Evolutionary conservation across 2,797 vertebrate genomes (phyloP).

Genomic region (Alectoris magna): DNA sequence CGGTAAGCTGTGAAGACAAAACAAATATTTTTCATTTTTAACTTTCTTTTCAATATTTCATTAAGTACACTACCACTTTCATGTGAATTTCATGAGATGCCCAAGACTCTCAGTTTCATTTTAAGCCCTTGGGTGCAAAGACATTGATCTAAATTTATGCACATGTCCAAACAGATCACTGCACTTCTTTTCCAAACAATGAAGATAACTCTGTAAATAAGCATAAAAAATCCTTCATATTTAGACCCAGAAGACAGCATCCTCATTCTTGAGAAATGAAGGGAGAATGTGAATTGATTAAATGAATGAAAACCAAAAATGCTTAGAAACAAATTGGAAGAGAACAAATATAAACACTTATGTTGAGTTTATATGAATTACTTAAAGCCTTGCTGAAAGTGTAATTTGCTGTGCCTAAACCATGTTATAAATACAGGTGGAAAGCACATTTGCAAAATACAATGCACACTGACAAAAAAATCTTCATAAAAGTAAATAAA

Average conservation of each 20-base stretch:
- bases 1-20: neutral
- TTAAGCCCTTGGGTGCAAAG: neutral
- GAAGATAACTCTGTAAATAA: neutral
- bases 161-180: neutral
- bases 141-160: neutral
- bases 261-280: conserved; percentile 49
- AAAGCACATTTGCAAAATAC: conserved; percentile 10
- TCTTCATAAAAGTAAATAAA: conserved; percentile 5
- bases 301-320: conserved; percentile 37
- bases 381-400: conserved; percentile 36
- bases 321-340: neutral
- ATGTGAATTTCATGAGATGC: neutral
- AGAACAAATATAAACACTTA: neutral
- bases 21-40: neutral
- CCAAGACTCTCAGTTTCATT: neutral
- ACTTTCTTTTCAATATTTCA: neutral
- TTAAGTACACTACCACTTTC: neutral
- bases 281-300: conserved; percentile 42
- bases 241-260: neutral
- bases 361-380: conserved; percentile 59
- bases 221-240: neutral
- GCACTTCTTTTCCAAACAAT: neutral
- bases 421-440: conserved; percentile 54
- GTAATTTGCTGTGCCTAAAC: conserved; percentile 49
- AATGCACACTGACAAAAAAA: conserved; percentile 28